phyloP scores from a whole-genome alignment of 2,888 invertebrate species.

The Melieria picta region DNA sequence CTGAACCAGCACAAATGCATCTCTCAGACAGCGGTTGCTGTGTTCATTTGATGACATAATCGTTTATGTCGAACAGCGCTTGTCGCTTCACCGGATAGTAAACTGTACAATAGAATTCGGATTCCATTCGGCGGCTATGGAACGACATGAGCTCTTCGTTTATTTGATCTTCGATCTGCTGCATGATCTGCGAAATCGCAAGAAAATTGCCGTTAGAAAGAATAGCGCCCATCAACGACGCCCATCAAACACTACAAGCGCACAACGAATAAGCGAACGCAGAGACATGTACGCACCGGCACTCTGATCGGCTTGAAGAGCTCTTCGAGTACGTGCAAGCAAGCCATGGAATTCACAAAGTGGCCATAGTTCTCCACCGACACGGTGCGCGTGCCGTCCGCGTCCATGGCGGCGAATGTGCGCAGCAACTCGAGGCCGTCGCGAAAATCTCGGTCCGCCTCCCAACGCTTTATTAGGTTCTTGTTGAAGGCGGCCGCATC shows the following conservation, averaged over 20 bases:
- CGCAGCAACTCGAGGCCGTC: conserved; percentile 52
- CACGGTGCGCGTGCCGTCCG: neutral
- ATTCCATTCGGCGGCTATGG: conserved; percentile 55
- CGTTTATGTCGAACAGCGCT: conserved; percentile 20
- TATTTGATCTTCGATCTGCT: conserved; percentile 54
- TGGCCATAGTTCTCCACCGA: conserved; percentile 51
- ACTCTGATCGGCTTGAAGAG: conserved; percentile 52
- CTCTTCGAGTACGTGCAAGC: conserved; percentile 50
- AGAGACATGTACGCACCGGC: conserved; percentile 45
- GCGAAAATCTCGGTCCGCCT: conserved; percentile 52
- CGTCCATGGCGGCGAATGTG: conserved; percentile 40
- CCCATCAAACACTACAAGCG: neutral
- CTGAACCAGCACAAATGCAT: too few relatives aligned
- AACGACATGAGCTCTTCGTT: conserved; percentile 54
- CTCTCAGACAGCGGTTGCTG: too few relatives aligned
- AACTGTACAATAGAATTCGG: conserved; percentile 59
- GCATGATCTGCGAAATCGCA: conserved; percentile 45
- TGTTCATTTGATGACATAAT: neutral
- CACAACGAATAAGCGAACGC: too few relatives aligned
- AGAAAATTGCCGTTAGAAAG: conserved; percentile 11
- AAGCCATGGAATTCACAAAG: conserved; percentile 54
- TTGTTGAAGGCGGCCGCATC: conserved; percentile 34
- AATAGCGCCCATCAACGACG: neutral
- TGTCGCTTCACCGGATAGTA: conserved; percentile 58
- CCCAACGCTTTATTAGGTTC: conserved; percentile 50